Conservation (phyloP, 2,113 vertebrate genomes). For the Orientallactaga bullata region DNA sequence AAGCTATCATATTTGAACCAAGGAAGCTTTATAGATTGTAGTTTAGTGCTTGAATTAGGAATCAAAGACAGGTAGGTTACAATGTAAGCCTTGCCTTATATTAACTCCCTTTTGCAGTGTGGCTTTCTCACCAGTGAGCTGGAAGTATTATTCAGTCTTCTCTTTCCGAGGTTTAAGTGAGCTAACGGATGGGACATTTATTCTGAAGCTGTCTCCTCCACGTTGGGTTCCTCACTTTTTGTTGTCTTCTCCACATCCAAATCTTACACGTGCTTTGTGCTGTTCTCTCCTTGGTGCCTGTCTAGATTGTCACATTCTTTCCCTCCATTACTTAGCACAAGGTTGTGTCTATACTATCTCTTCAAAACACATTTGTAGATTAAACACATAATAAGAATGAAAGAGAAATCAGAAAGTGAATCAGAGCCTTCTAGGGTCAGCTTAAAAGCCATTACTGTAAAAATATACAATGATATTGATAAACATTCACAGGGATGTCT, state of each 20-base stretch:
- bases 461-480: slow-evolving; percentile 63
- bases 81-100: not conserved
- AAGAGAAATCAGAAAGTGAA: slow-evolving; percentile 54
- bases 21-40: not conserved
- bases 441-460: slow-evolving; percentile 67
- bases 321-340: not conserved
- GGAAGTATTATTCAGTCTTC: no score
- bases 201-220: not conserved
- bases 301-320: not conserved
- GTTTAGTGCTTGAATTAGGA: not conserved
- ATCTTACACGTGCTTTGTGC: not conserved
- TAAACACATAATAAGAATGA: slow-evolving; percentile 56
- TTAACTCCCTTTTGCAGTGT: not conserved
- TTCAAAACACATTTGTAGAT: slow-evolving; percentile 8
- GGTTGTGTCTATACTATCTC: not conserved
- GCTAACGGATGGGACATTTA: not conserved
- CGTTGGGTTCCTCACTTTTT: not conserved
- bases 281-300: not conserved
- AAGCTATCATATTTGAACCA: not conserved
- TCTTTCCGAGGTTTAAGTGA: not conserved
- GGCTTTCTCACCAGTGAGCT: not conserved
- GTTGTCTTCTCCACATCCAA: not conserved
- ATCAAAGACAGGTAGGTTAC: not conserved
- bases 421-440: slow-evolving; percentile 49
- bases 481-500: slow-evolving; percentile 78